Conservation (phyloP, 2,113 vertebrate genomes). For the Campylomormyrus numenius region DNA sequence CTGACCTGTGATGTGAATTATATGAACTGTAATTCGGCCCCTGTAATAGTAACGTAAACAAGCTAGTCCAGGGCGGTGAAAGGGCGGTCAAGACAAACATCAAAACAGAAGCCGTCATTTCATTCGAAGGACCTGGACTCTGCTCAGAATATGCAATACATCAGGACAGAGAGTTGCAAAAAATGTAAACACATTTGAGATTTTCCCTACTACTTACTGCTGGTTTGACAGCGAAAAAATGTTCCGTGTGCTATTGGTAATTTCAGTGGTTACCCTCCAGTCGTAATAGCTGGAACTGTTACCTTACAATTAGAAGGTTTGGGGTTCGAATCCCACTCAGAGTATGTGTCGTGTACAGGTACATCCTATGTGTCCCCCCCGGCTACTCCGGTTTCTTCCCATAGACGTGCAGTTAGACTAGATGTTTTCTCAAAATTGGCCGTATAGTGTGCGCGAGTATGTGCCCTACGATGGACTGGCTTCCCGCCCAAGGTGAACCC, state of each 20-base stretch:
- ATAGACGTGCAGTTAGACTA: not conserved
- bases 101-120: not conserved
- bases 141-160: not conserved
- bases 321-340: not conserved
- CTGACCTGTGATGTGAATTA: slow-evolving; percentile 36
- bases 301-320: not conserved
- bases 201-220: not conserved
- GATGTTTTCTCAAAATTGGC: not conserved
- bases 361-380: not conserved
- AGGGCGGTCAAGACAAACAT: not conserved
- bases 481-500: not conserved
- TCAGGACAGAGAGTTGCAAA: not conserved
- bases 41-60: slow-evolving; percentile 58
- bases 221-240: not conserved
- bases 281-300: not conserved
- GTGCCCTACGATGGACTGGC: not conserved
- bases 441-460: not conserved
- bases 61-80: slow-evolving; percentile 10
- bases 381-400: not conserved
- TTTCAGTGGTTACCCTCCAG: not conserved
- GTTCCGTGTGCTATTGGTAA: not conserved
- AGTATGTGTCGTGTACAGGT: not conserved
- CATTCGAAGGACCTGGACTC: not conserved
- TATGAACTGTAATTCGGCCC: slow-evolving; percentile 43
- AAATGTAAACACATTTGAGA: not conserved